These are phyloP conservation scores for Notolabrus celidotus DNA, from an alignment of 2,797 vertebrate genomes.

Conservation along the genomic window DNA sequence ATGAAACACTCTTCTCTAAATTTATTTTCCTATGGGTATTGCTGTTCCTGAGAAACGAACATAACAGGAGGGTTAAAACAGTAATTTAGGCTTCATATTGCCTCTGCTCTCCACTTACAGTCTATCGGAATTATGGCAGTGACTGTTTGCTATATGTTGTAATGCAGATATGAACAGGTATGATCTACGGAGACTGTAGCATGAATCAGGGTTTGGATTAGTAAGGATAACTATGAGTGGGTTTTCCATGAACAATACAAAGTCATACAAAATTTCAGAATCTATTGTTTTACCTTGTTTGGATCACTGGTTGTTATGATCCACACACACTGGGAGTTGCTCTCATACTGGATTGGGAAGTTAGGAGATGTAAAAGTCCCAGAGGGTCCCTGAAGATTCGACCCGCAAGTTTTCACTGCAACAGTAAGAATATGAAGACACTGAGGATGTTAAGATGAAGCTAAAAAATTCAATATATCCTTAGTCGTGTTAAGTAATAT, in stretches of 20 bases:
- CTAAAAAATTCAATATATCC: conserved; percentile 1
- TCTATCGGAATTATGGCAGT: conserved; percentile 1
- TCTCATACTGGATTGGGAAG: conserved; percentile 98
- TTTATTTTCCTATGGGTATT: too few relatives aligned
- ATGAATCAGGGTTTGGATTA: too few relatives aligned
- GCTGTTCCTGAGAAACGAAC: too few relatives aligned
- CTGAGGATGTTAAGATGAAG: not conserved
- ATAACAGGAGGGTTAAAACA: not conserved
- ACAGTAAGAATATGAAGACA: conserved; percentile 22
- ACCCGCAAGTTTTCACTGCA: conserved; percentile 96
- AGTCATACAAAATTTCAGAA: not conserved
- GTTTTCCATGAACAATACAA: not conserved
- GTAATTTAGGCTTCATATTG: not conserved
- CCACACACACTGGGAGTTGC: conserved; percentile 98
- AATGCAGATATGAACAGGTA: not conserved
- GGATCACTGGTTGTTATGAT: conserved; percentile 94
- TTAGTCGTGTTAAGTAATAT: not conserved
- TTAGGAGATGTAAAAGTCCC: conserved; percentile 96
- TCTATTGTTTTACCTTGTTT: conserved; percentile 89
- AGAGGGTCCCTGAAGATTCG: conserved; percentile 94
- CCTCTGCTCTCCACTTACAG: not conserved
- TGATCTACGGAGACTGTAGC: too few relatives aligned
- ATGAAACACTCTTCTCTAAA: too few relatives aligned
- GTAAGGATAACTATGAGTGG: too few relatives aligned
- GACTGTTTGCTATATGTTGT: not conserved